These are phyloP conservation scores for Monochamus alternatus DNA, from an alignment of 2,888 invertebrate species.

Conservation along the genomic window DNA sequence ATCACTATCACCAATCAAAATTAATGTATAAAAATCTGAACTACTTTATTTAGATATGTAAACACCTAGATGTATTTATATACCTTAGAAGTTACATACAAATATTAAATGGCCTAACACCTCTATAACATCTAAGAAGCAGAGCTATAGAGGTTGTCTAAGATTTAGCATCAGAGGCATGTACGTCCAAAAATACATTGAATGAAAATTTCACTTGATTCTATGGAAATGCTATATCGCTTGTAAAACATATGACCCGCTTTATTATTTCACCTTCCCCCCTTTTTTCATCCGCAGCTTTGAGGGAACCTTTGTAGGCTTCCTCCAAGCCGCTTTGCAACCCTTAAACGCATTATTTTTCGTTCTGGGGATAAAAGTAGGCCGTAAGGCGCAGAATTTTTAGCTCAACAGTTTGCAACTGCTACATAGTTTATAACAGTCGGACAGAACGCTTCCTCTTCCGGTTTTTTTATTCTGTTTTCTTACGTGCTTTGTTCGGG, in stretches of 20 bases:
- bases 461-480: background rate
- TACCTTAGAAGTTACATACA: no score
- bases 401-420: background rate
- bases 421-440: background rate
- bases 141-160: no score
- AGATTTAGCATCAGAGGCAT: no score
- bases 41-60: no score
- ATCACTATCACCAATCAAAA: no score
- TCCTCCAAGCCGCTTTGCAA: conserved; percentile 15
- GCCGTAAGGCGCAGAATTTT: background rate
- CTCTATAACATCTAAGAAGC: no score
- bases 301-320: background rate
- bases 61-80: no score
- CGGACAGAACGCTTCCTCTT: background rate
- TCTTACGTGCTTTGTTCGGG: background rate
- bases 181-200: background rate
- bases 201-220: background rate
- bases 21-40: no score
- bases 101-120: no score
- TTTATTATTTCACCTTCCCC: background rate
- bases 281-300: background rate
- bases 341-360: conserved; percentile 15
- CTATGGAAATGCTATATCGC: background rate
- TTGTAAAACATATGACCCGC: background rate
- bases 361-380: conserved; percentile 4